Conservation (phyloP, 2,797 vertebrate genomes). For the Argentina silus region DNA sequence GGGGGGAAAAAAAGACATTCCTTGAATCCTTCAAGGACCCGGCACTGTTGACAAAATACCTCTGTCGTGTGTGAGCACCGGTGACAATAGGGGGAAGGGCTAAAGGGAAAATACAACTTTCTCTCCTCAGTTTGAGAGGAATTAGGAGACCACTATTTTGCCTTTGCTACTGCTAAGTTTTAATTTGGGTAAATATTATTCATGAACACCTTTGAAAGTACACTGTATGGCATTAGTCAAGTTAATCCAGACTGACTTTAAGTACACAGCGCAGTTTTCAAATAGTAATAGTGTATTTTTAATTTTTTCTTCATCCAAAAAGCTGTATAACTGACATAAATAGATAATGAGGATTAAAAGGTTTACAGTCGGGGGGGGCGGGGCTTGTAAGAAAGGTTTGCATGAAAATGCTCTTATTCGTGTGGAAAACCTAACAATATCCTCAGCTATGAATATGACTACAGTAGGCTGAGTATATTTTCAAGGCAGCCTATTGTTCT, state of each 20-base stretch:
- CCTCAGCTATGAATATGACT: background rate
- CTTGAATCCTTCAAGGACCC: conserved; percentile 26
- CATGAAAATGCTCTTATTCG: background rate
- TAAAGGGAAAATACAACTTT: conserved; percentile 11
- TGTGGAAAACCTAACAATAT: background rate
- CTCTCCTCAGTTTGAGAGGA: conserved; percentile 17
- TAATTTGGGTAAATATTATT: conserved; percentile 63
- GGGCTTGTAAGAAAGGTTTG: background rate
- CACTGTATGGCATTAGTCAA: conserved; percentile 27
- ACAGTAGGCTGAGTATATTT: background rate
- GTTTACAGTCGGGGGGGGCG: background rate
- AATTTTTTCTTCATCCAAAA: conserved; percentile 9
- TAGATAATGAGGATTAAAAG: background rate
- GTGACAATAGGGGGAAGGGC: conserved; percentile 5
- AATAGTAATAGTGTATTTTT: conserved; percentile 30
- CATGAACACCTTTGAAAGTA: conserved; percentile 53
- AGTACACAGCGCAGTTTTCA: conserved; percentile 42
- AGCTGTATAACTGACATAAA: conserved; percentile 5
- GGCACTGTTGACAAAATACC: conserved; percentile 42
- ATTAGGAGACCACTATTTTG: background rate
- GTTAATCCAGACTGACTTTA: conserved; percentile 60
- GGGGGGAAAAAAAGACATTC: background rate
- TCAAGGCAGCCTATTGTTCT: background rate
- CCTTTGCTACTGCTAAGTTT: background rate
- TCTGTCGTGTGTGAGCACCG: conserved; percentile 2